These are phyloP conservation scores for Chrysolina oricalcia DNA, from an alignment of 2,888 invertebrate genomes.

Conservation along the genomic window DNA sequence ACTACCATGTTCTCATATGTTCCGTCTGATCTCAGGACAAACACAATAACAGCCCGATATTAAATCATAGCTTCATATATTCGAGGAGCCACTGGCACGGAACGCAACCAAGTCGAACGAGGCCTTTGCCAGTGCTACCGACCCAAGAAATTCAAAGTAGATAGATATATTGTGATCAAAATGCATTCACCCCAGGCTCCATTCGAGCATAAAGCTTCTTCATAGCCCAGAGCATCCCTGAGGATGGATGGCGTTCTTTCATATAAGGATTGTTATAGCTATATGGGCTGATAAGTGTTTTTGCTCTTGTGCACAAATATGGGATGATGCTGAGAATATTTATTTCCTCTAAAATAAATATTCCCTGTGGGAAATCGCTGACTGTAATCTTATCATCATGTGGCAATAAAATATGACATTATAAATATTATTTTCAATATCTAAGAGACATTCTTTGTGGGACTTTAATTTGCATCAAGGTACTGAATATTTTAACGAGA, in stretches of 20 bases:
- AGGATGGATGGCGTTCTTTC: background rate
- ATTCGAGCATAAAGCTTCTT: slow-evolving; percentile 6
- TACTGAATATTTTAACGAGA: too few species aligned
- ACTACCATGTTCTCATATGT: background rate
- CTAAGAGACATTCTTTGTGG: too few species aligned
- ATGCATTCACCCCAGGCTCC: slow-evolving; percentile 4
- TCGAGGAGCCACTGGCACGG: slow-evolving; percentile 39
- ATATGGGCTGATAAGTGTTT: background rate
- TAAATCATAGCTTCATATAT: slow-evolving; percentile 44
- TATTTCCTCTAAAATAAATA: too few species aligned
- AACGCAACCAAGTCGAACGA: slow-evolving; percentile 27
- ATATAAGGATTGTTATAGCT: background rate
- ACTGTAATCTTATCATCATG: too few species aligned
- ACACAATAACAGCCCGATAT: slow-evolving; percentile 40
- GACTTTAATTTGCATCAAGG: too few species aligned
- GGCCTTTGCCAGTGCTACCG: slow-evolving; percentile 38
- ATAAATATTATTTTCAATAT: too few species aligned
- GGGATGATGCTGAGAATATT: too few species aligned
- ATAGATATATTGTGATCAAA: slow-evolving; percentile 18
- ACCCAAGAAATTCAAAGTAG: slow-evolving; percentile 23
- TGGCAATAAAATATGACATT: too few species aligned
- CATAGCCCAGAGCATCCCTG: background rate
- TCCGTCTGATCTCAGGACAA: background rate
- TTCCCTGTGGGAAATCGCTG: background rate
- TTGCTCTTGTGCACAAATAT: background rate